These are phyloP conservation scores for Hassar affinis DNA, from an alignment of 2,113 vertebrate species.

Conservation along the genomic window DNA sequence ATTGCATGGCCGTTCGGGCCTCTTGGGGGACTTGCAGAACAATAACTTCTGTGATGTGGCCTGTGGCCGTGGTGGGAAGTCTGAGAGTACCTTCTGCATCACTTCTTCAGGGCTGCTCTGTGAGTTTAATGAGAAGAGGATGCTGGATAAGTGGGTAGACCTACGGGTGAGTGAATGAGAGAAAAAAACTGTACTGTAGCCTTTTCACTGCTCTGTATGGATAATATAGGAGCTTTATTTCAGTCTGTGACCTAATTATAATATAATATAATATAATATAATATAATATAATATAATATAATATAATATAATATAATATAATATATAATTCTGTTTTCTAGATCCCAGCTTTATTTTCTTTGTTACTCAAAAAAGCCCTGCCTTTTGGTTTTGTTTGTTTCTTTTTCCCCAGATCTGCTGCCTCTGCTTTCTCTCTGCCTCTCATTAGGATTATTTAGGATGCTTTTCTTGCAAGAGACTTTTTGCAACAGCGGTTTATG, in stretches of 20 bases:
- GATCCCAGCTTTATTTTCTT: too few species aligned
- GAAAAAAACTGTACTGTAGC: neutral
- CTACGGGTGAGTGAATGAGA: conserved; percentile 82
- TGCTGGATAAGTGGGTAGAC: conserved; percentile 98
- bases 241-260: neutral
- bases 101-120: conserved; percentile 92
- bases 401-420: neutral
- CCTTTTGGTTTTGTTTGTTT: neutral
- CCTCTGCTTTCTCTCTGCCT: neutral
- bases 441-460: neutral
- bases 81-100: conserved; percentile 94
- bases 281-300: too few species aligned
- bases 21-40: conserved; percentile 93
- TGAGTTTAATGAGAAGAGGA: conserved; percentile 91
- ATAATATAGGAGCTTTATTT: neutral
- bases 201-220: neutral
- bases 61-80: conserved; percentile 88
- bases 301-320: too few species aligned
- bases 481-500: neutral
- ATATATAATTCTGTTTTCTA: too few species aligned
- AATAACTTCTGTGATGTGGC: conserved; percentile 95
- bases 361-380: too few species aligned
- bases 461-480: neutral
- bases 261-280: too few species aligned
- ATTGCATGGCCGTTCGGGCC: conserved; percentile 88